These are phyloP conservation scores for Oscheius sp. DNA, from an alignment of 2,888 invertebrate species.

Conservation along the genomic window DNA sequence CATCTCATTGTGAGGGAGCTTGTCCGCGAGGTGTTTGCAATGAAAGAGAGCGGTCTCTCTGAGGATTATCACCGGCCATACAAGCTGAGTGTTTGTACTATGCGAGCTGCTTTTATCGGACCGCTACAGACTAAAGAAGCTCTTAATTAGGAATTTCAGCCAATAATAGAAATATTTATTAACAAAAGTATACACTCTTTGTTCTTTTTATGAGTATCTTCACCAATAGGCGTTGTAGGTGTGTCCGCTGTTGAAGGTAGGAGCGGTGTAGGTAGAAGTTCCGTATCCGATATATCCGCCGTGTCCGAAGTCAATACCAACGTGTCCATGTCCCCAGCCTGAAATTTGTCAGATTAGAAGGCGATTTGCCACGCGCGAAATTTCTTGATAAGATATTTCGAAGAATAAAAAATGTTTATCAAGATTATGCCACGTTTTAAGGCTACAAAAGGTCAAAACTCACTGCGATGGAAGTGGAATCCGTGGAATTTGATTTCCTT, in stretches of 20 bases:
- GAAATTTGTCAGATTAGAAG: conserved; percentile 4
- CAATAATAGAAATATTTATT: background rate
- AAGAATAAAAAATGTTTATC: background rate
- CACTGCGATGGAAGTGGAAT: conserved; percentile 49
- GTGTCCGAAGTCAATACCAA: conserved; percentile 46
- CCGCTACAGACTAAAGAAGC: conserved; percentile 11
- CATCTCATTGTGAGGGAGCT: conserved; percentile 11
- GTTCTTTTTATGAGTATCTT: conserved; percentile 4
- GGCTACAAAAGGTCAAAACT: background rate
- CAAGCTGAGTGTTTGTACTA: conserved; percentile 30
- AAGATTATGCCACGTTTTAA: conserved; percentile 1
- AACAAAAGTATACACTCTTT: background rate
- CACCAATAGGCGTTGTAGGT: conserved; percentile 23
- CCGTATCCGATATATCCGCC: conserved; percentile 55
- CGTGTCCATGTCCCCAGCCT: conserved; percentile 42
- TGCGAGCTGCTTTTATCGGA: conserved; percentile 24
- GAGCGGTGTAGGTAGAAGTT: conserved; percentile 46
- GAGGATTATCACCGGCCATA: conserved; percentile 30
- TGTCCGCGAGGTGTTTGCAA: conserved; percentile 28
- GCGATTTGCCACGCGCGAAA: conserved; percentile 5
- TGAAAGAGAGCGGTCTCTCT: conserved; percentile 27
- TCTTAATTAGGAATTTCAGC: conserved; percentile 9
- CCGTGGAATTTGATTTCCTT: conserved; percentile 58
- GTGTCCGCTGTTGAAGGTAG: conserved; percentile 25
- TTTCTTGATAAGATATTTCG: background rate